phyloP scores from a whole-genome alignment of 1,140 invertebrate genomes.

The Yoshiicerus persimilis region DNA sequence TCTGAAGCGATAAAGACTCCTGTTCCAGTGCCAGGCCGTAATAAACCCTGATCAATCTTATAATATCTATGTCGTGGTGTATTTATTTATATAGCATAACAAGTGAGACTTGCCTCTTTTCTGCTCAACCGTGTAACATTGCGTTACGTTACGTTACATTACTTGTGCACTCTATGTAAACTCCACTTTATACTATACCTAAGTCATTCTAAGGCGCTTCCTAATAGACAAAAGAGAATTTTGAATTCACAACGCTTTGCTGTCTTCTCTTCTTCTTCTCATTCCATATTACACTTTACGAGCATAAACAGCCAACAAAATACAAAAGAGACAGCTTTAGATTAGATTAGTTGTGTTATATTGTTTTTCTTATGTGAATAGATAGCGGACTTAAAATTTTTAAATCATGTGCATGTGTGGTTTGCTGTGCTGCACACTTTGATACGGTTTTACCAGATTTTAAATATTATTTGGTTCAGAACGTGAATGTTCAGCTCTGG shows the following conservation, averaged over 20 bases:
- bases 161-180: not conserved
- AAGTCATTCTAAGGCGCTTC: not conserved
- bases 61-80: not conserved
- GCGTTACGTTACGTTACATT: not conserved
- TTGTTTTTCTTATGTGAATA: not conserved
- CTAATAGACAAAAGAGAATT: not conserved
- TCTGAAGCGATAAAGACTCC: slow-evolving; percentile 10
- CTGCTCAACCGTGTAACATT: not conserved
- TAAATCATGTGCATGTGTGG: not conserved
- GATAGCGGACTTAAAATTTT: not conserved
- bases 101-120: not conserved
- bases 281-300: no score
- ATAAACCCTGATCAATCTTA: not conserved
- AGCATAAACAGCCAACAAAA: not conserved
- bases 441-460: not conserved
- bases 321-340: not conserved
- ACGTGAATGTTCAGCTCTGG: not conserved
- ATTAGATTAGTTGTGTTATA: not conserved
- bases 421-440: not conserved
- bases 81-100: not conserved
- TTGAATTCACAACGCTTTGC: no score
- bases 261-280: not conserved
- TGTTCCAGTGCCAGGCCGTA: not conserved
- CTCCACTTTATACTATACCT: no score
- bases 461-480: not conserved